phyloP scores from a whole-genome alignment of 1,140 invertebrate species.

The Macrocentrus cingulum region DNA sequence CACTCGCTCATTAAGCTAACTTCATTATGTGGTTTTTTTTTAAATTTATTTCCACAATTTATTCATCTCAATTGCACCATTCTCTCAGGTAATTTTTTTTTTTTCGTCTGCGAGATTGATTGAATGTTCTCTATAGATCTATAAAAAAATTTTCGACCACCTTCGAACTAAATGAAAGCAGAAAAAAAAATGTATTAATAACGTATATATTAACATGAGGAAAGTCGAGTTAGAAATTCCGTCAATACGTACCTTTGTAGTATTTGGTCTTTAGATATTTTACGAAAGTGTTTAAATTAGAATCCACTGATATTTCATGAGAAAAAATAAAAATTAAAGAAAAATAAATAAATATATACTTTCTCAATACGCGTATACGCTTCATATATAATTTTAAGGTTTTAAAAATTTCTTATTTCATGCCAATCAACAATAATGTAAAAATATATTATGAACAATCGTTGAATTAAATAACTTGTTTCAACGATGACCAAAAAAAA shows the following conservation, averaged over 20 bases:
- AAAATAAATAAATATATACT: conserved; percentile 3
- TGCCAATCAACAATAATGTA: not conserved
- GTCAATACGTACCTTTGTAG: conserved; percentile 5
- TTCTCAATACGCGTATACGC: conserved; percentile 10
- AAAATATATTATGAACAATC: not conserved
- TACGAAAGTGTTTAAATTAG: not conserved
- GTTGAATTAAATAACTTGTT: no score
- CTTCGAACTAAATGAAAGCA: not conserved
- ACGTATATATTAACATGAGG: conserved; percentile 1
- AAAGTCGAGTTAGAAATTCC: not conserved
- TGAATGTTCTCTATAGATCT: not conserved
- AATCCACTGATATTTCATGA: not conserved
- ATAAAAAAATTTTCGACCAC: not conserved
- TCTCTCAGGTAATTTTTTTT: not conserved
- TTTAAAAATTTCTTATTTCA: not conserved
- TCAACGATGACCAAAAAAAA: no score
- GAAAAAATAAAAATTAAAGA: not conserved
- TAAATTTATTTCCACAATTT: not conserved
- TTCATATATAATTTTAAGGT: conserved; percentile 3
- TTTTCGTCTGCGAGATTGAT: not conserved
- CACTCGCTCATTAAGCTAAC: no score
- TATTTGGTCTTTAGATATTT: not conserved
- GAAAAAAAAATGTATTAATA: not conserved
- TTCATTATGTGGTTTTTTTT: not conserved
- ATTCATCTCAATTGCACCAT: not conserved